Conservation (phyloP, 2,797 vertebrate genomes). For the Sebastes minor region DNA sequence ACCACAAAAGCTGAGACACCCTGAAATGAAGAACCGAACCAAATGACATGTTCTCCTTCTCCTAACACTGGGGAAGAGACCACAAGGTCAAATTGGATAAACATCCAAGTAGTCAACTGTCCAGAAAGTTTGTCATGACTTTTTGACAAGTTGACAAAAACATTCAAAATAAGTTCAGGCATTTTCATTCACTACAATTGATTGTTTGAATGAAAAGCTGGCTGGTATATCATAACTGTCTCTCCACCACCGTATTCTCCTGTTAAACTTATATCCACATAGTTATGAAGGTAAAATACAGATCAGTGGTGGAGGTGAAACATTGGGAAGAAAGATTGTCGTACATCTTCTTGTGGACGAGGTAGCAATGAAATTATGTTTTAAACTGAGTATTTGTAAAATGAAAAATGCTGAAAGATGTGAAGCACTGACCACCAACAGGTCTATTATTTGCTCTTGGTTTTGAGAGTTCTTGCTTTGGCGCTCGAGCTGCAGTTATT, state of each 20-base stretch:
- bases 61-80: background rate
- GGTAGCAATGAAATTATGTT: background rate
- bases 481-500: background rate
- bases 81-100: background rate
- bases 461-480: slow-evolving; percentile 11
- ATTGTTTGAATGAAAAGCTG: background rate
- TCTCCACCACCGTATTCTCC: background rate
- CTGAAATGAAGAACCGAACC: background rate
- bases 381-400: background rate
- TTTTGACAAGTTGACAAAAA: background rate
- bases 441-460: background rate
- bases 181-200: background rate
- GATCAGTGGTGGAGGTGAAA: background rate
- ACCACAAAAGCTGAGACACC: background rate
- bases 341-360: background rate
- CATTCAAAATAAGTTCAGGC: background rate
- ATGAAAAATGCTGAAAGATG: background rate
- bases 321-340: background rate
- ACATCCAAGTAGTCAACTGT: background rate
- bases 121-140: background rate
- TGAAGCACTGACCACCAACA: background rate
- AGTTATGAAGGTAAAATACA: background rate
- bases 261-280: background rate
- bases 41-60: background rate
- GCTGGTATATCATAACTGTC: background rate